Evolutionary conservation across 2,888 invertebrate genomes (phyloP).

Genomic region (Crossocerus cetratus): DNA sequence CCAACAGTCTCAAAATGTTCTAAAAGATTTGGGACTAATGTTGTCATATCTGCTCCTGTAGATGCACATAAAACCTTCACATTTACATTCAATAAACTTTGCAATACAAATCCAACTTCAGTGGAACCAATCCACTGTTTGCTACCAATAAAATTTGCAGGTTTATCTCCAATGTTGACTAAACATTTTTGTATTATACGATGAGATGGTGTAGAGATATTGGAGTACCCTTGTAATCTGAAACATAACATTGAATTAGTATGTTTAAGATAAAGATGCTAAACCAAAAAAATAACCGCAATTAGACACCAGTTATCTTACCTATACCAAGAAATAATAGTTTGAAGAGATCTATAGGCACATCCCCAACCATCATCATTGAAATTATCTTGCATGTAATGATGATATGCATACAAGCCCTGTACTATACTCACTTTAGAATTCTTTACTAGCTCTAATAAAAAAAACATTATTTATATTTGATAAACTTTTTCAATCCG

Average conservation of each 20-base stretch:
- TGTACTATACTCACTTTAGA: constrained; percentile 77
- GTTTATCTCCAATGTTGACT: constrained; percentile 96
- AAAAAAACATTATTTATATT: constrained; percentile 3
- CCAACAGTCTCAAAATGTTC: constrained; percentile 96
- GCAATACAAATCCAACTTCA: constrained; percentile 95
- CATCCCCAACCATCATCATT: constrained; percentile 99
- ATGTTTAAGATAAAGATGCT: no score
- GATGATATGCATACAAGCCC: constrained; percentile 95
- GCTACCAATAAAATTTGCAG: constrained; percentile 90
- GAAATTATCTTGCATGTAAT: constrained; percentile 96
- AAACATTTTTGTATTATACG: constrained; percentile 95
- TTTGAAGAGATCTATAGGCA: constrained; percentile 98
- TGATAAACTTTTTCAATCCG: background rate
- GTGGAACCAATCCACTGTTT: constrained; percentile 99
- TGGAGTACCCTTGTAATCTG: constrained; percentile 89
- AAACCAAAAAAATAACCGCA: no score
- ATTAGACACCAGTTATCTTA: constrained; percentile 63
- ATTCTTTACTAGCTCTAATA: constrained; percentile 21
- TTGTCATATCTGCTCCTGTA: constrained; percentile 89
- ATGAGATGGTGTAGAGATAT: constrained; percentile 87
- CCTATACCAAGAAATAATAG: constrained; percentile 96
- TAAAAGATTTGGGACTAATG: constrained; percentile 88
- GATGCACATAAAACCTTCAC: constrained; percentile 91
- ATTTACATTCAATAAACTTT: constrained; percentile 86
- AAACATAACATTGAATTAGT: background rate